These are phyloP conservation scores for Bradypodion ventrale DNA, from an alignment of 2,797 vertebrate genomes.

Conservation along the genomic window DNA sequence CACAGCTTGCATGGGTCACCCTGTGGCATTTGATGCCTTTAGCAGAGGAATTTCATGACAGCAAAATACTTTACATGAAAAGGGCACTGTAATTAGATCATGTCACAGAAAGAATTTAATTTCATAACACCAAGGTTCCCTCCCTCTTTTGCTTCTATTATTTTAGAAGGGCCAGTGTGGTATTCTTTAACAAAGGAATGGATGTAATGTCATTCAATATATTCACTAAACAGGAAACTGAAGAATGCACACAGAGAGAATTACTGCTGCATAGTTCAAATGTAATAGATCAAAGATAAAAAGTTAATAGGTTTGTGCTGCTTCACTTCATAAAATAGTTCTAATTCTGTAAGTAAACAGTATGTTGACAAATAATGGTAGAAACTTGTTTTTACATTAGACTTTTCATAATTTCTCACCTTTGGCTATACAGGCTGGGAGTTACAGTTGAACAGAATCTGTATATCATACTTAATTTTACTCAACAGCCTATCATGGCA, in stretches of 20 bases:
- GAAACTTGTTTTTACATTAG: neutral
- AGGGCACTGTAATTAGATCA: slow-evolving; percentile 57
- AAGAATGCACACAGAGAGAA: neutral
- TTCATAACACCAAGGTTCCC: slow-evolving; percentile 51
- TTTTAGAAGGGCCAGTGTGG: slow-evolving; percentile 20
- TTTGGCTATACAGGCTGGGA: no score
- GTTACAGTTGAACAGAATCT: no score
- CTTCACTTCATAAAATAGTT: neutral
- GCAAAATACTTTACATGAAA: slow-evolving; percentile 49
- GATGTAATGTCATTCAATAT: neutral
- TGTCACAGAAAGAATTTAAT: slow-evolving; percentile 47
- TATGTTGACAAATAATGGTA: neutral
- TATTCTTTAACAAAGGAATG: slow-evolving; percentile 15
- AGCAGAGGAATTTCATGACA: slow-evolving; percentile 53
- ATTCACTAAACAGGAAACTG: neutral
- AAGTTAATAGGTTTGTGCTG: neutral
- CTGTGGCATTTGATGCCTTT: slow-evolving; percentile 40
- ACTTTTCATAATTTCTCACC: no score
- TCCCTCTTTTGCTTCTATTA: slow-evolving; percentile 30
- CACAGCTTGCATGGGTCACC: slow-evolving; percentile 43
- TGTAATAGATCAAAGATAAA: neutral
- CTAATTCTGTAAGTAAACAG: neutral
- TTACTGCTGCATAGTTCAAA: slow-evolving; percentile 5
- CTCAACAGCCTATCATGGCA: no score
- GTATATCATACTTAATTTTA: no score